Conservation (phyloP, 2,113 vertebrate genomes). For the Myotis lucifugus region DNA sequence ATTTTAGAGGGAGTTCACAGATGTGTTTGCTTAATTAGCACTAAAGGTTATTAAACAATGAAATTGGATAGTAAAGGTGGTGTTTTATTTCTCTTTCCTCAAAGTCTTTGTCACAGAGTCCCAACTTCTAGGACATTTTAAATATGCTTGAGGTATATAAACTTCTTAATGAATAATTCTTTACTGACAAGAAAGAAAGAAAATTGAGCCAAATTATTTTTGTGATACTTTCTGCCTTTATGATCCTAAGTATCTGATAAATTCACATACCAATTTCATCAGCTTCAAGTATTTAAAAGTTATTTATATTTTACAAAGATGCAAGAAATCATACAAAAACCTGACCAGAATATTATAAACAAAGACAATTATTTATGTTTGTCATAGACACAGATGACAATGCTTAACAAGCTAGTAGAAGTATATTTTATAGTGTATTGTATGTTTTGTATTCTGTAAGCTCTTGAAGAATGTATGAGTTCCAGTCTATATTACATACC, state of each 20-base stretch:
- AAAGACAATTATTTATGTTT: not conserved
- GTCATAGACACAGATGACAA: not conserved
- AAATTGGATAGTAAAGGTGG: not conserved
- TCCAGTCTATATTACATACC: not conserved
- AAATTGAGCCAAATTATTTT: not conserved
- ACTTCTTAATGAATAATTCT: not conserved
- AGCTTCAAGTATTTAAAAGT: not conserved
- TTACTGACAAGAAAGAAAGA: not conserved
- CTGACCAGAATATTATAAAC: not conserved
- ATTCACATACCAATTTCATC: not conserved
- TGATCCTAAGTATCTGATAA: not conserved
- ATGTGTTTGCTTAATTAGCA: not conserved
- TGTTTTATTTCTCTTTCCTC: not conserved
- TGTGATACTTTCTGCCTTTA: not conserved
- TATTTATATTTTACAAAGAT: not conserved
- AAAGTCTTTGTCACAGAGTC: not conserved
- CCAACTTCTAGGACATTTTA: not conserved
- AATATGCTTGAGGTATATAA: not conserved
- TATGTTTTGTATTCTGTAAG: not conserved
- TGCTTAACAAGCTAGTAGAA: not conserved
- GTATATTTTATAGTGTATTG: not conserved
- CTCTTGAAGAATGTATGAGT: not conserved
- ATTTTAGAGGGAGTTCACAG: not conserved
- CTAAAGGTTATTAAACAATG: not conserved
- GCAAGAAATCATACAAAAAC: not conserved